Evolutionary conservation across 2,797 vertebrate species (phyloP).

Genomic region (Xiphophorus birchmanni): DNA sequence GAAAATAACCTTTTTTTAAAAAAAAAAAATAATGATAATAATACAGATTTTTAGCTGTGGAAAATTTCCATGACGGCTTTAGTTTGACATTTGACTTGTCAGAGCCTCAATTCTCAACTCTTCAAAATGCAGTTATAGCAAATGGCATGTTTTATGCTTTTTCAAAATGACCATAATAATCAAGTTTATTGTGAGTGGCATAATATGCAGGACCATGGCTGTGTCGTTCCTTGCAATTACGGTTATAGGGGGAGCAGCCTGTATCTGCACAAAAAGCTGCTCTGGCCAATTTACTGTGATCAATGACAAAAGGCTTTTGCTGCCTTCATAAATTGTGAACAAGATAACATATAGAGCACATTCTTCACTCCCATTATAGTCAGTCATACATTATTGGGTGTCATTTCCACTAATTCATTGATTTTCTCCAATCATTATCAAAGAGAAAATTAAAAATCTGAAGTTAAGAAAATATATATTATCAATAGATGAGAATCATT

Average conservation of each 20-base stretch:
- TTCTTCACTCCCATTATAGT: slow-evolving; percentile 72
- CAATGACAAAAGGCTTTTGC: slow-evolving; percentile 64
- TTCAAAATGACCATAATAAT: slow-evolving; percentile 80
- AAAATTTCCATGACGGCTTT: slow-evolving; percentile 54
- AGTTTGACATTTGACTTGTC: slow-evolving; percentile 57
- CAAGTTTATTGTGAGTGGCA: slow-evolving; percentile 76
- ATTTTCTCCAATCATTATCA: slow-evolving; percentile 66
- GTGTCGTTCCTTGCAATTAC: slow-evolving; percentile 73
- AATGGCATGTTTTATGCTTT: slow-evolving; percentile 75
- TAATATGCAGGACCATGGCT: slow-evolving; percentile 62
- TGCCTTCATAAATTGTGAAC: slow-evolving; percentile 61
- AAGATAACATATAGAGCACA: slow-evolving; percentile 49
- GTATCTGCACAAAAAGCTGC: slow-evolving; percentile 73
- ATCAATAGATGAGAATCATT: slow-evolving; percentile 49
- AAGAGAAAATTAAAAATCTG: slow-evolving; percentile 45
- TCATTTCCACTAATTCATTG: slow-evolving; percentile 57
- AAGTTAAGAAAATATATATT: slow-evolving; percentile 3
- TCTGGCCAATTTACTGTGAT: slow-evolving; percentile 75
- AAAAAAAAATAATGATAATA: slow-evolving; percentile 1
- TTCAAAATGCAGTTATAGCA: slow-evolving; percentile 56
- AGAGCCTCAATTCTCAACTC: slow-evolving; percentile 59
- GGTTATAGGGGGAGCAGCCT: slow-evolving; percentile 66
- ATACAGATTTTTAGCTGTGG: slow-evolving; percentile 71
- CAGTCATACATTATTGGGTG: slow-evolving; percentile 56
- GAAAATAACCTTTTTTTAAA: slow-evolving; percentile 58